Base-by-base conservation (phyloP, 2,888 invertebrate genomes). In the Pecten maximus region DNA sequence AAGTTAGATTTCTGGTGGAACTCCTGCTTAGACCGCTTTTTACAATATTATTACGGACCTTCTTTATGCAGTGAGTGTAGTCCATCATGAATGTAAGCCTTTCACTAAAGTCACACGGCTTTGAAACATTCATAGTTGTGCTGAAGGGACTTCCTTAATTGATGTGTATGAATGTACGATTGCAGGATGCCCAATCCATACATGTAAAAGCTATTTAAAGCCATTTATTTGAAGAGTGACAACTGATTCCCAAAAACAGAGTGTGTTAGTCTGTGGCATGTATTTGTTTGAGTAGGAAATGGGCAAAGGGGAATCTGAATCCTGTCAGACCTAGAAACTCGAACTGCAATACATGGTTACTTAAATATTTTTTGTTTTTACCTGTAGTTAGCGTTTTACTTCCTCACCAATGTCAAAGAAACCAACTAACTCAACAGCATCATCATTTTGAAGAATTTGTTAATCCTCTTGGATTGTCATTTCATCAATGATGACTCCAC, bases 381-480 rank as follows among this genome's bases (percentile, higher is more conserved):
- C 92, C 93, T 35, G 54, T 91, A 23, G 91, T 87, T 39, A 93
- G 16, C 28, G 87, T 88, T 15, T 88, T 50, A 40, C 92, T 89
- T 93, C 94, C 16, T 91, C 89, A 16, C 91, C 91, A n/a, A 89
- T 10, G 40, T 93, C 92, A 35, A 86, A 40, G 2, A 93, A 91
- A 3, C 93, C 94, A 50, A 91, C 74, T 4, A 94, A 50, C 88
- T 94, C 92, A 44, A 93, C 74, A 15, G 91, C 74, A 88, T 92
- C 92, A 4, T 91, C 89, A 40, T 87, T 91, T 90, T 92, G 93
- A 28, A 28, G 40, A 0, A 93, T 89, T 87, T 93, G 93, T 2
- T 93, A 39, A 54, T 93, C 93, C 12, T 91, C 60, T 40, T 94
- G 93, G 19, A 93, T 93, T 3, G 91, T 86, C 93, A 94, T 94